phyloP scores from a whole-genome alignment of 2,113 vertebrate genomes.

The Willisornis vidua region DNA sequence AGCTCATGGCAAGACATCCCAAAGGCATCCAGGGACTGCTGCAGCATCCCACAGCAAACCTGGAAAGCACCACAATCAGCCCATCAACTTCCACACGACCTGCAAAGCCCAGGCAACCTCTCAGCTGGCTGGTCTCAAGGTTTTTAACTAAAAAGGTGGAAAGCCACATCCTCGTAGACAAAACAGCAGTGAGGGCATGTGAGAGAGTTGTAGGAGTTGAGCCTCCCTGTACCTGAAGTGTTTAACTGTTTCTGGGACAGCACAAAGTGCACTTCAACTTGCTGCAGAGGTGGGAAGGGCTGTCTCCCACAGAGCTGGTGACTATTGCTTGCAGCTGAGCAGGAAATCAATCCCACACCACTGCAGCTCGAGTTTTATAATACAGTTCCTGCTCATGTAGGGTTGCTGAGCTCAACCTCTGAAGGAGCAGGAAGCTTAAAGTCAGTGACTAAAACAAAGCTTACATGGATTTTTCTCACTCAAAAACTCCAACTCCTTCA shows the following conservation, averaged over 20 bases:
- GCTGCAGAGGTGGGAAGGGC: not conserved
- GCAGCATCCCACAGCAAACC: not conserved
- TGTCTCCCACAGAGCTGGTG: not conserved
- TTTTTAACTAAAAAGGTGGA: not conserved
- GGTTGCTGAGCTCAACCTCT: not conserved
- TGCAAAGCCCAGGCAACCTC: not conserved
- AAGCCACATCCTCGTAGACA: not conserved
- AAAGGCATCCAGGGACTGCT: not conserved
- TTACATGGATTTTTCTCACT: fast-evolving
- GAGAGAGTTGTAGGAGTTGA: not conserved
- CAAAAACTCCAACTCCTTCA: not conserved
- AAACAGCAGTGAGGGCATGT: not conserved
- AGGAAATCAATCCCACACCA: slow-evolving; percentile 4
- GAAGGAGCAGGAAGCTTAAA: not conserved
- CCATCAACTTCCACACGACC: not conserved
- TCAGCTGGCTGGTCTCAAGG: not conserved
- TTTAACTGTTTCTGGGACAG: not conserved
- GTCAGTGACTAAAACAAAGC: not conserved
- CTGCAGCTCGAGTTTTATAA: not conserved
- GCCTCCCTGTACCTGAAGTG: not conserved
- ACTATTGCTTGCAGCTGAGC: not conserved
- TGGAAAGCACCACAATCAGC: not conserved
- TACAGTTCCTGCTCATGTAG: fast-evolving
- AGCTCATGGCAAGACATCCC: not conserved
- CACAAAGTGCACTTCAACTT: not conserved